Evolutionary conservation across 2,888 invertebrate species (phyloP).

Genomic region (Electrophaes corylata): DNA sequence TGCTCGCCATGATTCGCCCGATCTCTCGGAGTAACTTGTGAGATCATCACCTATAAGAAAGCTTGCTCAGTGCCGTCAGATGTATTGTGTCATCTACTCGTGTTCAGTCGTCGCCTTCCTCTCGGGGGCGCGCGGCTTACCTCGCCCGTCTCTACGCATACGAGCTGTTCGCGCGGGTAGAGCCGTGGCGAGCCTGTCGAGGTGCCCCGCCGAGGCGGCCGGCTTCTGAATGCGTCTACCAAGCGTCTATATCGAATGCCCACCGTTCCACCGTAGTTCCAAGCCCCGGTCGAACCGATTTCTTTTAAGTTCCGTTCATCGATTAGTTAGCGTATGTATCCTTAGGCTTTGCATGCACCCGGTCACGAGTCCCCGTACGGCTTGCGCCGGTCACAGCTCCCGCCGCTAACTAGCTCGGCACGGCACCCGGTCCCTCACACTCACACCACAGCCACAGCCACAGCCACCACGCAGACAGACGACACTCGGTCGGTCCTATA

Average conservation of each 20-base stretch:
- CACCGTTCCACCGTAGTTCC: slow-evolving; percentile 69
- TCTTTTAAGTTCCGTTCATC: slow-evolving; percentile 83
- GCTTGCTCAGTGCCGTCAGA: slow-evolving; percentile 85
- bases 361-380: slow-evolving; percentile 79
- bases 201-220: slow-evolving; percentile 52
- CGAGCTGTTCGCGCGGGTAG: slow-evolving; percentile 41
- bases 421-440: slow-evolving; percentile 82
- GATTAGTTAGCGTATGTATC: slow-evolving; percentile 81
- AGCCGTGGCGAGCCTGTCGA: slow-evolving; percentile 51
- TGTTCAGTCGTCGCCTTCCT: slow-evolving; percentile 61
- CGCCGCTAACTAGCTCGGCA: slow-evolving; percentile 82
- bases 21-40: slow-evolving; percentile 69
- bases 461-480: slow-evolving; percentile 73
- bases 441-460: slow-evolving; percentile 66
- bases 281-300: slow-evolving; percentile 79
- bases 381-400: slow-evolving; percentile 72
- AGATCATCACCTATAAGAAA: slow-evolving; percentile 77
- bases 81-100: slow-evolving; percentile 85
- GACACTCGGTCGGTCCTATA: slow-evolving; percentile 11
- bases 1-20: slow-evolving; percentile 71
- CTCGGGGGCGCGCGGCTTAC: slow-evolving; percentile 47
- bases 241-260: slow-evolving; percentile 82
- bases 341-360: slow-evolving; percentile 83
- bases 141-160: slow-evolving; percentile 52
- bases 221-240: slow-evolving; percentile 77